Base-by-base conservation (phyloP, 2,797 vertebrate species). In the Propithecus perrieri region DNA sequence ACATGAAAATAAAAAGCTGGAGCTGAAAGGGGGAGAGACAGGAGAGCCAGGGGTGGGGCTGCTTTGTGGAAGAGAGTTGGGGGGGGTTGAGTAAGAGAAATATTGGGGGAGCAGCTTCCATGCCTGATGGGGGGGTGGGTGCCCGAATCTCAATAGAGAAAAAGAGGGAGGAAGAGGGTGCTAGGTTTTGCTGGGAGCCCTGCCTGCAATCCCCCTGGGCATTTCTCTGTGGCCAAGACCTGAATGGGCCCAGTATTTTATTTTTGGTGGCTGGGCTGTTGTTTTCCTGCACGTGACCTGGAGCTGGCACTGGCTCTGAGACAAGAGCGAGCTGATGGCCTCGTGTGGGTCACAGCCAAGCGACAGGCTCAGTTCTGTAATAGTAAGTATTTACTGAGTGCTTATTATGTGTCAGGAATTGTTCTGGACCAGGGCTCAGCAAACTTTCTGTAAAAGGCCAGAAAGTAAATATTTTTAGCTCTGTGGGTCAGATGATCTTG, bases 241-340 rank as follows among this genome's bases (percentile, higher is more conserved):
- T 48, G 69, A 90, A 30, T 33, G 74, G 30, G 17, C 53, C 94
- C 79, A 90, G 53, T 38, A 55, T 95, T 95, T 96, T 96, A 75
- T 91, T 97, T 96, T 91, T 93, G 95, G 83, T 89, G 4, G 0
- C 86, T 72, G 86, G 89, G 91, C 74, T 94, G 74, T 74, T 94
- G 93, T 91, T 96, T 79, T 28, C 65, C 33, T 18, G 24, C 94
- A 85, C 30, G 88, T 95, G 96, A 97, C 88, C 38, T 24, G 0
- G 59, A 61, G 35, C 83, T 91, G 94, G 91, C 67, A 35, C 61
- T 83, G 85, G 69, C 85, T 53, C 4, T 2, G 53, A 76, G 93
- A 94, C 90, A 88, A 91, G 78, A 61, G 57, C 46, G 22, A 79
- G 79, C 65, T 57, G 89, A 75, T 9, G 2, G 59, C 91, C 67